Base-by-base conservation (phyloP, 30 jellyfish, hydroid and myxozoan species). In the Aurelia coerulea region DNA sequence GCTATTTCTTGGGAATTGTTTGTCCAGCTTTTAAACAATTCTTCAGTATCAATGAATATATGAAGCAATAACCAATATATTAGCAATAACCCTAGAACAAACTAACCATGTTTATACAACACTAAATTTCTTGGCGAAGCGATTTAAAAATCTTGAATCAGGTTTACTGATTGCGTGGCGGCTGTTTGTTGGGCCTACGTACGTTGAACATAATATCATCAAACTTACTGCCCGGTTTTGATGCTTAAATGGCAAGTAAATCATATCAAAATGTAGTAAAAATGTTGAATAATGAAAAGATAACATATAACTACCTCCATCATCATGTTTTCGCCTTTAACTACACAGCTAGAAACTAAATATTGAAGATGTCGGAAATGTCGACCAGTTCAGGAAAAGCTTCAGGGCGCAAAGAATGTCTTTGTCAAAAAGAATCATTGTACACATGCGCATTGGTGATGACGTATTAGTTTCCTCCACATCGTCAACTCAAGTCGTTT, bases 271-370 rank as follows among this genome's bases (percentile, higher is more conserved):
- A 10, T 32, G 32, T 16, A 0, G 32, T 41, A 52, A 35, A 16
- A 50, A 74, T 23, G 62, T 53, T 58, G 23, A 77, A 53, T 54
- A 77, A 23, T 6, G 14, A 70, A n/a, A 42, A 49, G 12, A 16
- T 63, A 65, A 64, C 4, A 13, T 9, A 60, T 19, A 18, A 79
- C 2, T 70, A 83, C 92, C 92, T 83, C 92, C 92, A 83, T 83
- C 62, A 10, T 60, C 15, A 50, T 33, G 41, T 29, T 56, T 49
- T 31, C 13, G 14, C 34, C 74, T 58, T 59, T 33, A 77, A 59
- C 87, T 77, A 77, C 87, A 60, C 63, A 42, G 41, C 15, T 46
- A 76, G 74, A 58, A 53, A 73, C 31, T 70, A 42, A 34, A 77
- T 3, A 58, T 51, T 9, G 17, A 54, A 5, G 41, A 34, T 35